Evolutionary conservation across 30 jellyfish, hydroid and myxozoan species (phyloP).

Genomic region (Hydra vulgaris): DNA sequence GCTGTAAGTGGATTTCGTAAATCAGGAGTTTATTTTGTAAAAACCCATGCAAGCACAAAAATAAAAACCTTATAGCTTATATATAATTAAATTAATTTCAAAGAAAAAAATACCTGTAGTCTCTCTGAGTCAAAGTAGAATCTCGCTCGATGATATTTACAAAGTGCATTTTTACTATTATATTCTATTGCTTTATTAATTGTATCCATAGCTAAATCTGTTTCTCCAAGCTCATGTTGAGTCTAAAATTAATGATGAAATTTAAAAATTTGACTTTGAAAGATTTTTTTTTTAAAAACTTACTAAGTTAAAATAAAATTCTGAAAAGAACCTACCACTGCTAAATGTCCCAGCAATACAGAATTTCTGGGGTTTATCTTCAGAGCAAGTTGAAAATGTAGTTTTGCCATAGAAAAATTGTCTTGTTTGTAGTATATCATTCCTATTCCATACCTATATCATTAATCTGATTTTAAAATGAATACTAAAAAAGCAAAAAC

Average conservation of each 20-base stretch:
- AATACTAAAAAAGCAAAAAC: neutral
- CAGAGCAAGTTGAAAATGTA: constrained; percentile 71
- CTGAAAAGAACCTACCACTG: constrained; percentile 59
- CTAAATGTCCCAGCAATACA: constrained; percentile 85
- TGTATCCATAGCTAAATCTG: constrained; percentile 57
- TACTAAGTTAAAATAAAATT: too few species aligned
- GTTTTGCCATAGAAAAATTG: constrained; percentile 72
- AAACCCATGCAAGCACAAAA: too few species aligned
- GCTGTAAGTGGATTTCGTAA: too few species aligned
- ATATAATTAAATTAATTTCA: too few species aligned
- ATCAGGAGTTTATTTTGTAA: too few species aligned
- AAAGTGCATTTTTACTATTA: constrained; percentile 71
- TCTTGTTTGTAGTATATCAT: constrained; percentile 95
- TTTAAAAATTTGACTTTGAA: too few species aligned
- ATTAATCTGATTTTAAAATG: neutral
- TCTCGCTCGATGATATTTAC: constrained; percentile 85
- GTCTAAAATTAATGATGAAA: constrained; percentile 40
- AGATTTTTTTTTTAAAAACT: too few species aligned
- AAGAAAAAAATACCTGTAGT: constrained; percentile 51
- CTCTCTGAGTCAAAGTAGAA: constrained; percentile 54
- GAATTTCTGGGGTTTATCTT: constrained; percentile 82
- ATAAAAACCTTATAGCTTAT: too few species aligned
- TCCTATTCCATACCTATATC: constrained; percentile 83
- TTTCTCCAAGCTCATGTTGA: constrained; percentile 64
- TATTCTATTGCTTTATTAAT: constrained; percentile 56